Percentiles rank a stretch among this genome's conserved stretches.
Evolutionary conservation across 2,888 invertebrate species (phyloP).

Genomic region (Orthosia cruda): DNA sequence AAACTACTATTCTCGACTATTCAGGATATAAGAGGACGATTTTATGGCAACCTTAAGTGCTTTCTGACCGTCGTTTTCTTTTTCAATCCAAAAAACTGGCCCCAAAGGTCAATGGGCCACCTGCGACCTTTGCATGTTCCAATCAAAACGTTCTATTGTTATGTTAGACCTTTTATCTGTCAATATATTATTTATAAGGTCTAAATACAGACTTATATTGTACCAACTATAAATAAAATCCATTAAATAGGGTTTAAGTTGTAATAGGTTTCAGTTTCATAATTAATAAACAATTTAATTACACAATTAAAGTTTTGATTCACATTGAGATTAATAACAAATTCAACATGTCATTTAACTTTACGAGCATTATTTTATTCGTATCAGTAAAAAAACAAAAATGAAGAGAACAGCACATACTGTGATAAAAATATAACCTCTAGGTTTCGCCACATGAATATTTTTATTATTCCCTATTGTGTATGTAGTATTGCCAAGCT

Average conservation of each 20-base stretch:
- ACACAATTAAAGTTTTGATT: background rate
- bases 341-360: background rate
- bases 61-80: slow-evolving; percentile 85
- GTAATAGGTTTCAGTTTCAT: background rate
- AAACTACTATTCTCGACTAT: slow-evolving; percentile 70
- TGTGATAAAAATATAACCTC: too few species aligned
- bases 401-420: too few species aligned
- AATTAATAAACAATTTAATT: background rate
- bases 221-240: background rate
- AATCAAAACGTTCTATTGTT: slow-evolving; percentile 67
- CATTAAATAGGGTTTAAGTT: background rate
- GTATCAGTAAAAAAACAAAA: too few species aligned
- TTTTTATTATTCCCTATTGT: background rate
- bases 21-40: slow-evolving; percentile 79
- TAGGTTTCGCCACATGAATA: background rate
- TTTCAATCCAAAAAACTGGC: slow-evolving; percentile 84
- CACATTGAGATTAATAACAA: too few species aligned
- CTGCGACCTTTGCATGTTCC: slow-evolving; percentile 75
- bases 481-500: background rate
- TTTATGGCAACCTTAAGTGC: slow-evolving; percentile 80
- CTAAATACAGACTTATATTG: slow-evolving; percentile 13
- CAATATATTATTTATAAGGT: slow-evolving; percentile 50
- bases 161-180: slow-evolving; percentile 51
- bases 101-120: slow-evolving; percentile 82
- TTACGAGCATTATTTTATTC: too few species aligned